Percentiles rank a stretch among this genome's conserved stretches.
Conservation (phyloP, 2,888 invertebrate genomes). For the Diarsia mendica region DNA sequence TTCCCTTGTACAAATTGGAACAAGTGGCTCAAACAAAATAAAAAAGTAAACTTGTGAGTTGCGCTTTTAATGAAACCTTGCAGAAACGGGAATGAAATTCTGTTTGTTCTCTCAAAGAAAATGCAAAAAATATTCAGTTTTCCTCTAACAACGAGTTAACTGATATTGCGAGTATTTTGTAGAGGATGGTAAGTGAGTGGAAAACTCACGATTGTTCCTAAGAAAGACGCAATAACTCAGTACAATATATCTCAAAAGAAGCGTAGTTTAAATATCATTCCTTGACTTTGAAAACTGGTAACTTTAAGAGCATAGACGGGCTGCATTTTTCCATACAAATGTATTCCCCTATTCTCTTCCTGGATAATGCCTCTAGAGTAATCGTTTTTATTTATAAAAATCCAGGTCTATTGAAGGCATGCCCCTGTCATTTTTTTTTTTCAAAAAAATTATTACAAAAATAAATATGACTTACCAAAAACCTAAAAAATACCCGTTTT, state of each 20-base stretch:
- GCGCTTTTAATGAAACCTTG: slow-evolving; percentile 23
- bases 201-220: not conserved
- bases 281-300: too few species aligned
- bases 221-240: not conserved
- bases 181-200: not conserved
- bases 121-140: not conserved
- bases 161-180: slow-evolving; percentile 20
- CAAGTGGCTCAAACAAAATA: slow-evolving; percentile 20
- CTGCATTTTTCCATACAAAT: too few species aligned
- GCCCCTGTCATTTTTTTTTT: too few species aligned
- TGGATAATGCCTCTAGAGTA: too few species aligned
- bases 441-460: too few species aligned
- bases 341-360: too few species aligned
- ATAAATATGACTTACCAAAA: too few species aligned
- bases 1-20: slow-evolving; percentile 13
- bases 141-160: not conserved
- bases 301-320: too few species aligned
- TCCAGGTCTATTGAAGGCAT: too few species aligned
- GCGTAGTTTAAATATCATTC: not conserved
- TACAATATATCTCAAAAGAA: too few species aligned
- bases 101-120: slow-evolving; percentile 33
- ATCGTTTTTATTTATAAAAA: too few species aligned
- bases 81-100: slow-evolving; percentile 33
- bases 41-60: not conserved
- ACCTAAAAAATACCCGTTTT: too few species aligned